A percentile compares a stretch with the other conserved stretches of the same genome.
Evolutionary conservation across 2,797 vertebrate genomes (phyloP).

Genomic region (Sebastes paucispinis): DNA sequence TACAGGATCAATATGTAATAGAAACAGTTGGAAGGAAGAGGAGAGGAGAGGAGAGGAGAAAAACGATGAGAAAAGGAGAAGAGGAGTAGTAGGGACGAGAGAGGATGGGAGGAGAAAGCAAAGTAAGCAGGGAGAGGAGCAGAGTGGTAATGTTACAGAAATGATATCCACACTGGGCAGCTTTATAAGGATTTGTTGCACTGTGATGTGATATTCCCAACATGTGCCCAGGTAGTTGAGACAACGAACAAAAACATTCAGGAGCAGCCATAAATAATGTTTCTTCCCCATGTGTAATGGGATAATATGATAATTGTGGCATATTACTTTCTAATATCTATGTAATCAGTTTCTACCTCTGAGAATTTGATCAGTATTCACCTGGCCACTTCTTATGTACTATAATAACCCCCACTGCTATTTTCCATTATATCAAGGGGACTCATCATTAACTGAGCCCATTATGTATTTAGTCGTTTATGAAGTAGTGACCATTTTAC

Average conservation of each 20-base stretch:
- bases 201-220: not conserved
- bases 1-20: conserved; percentile 61
- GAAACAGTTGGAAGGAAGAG: conserved; percentile 7
- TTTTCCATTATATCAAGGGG: not conserved
- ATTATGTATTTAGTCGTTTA: conserved; percentile 6
- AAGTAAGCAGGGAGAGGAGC: not conserved
- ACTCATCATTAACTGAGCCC: not conserved
- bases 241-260: not conserved
- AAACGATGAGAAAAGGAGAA: not conserved
- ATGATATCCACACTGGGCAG: conserved; percentile 1
- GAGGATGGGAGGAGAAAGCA: not conserved
- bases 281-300: not conserved
- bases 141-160: conserved; percentile 3
- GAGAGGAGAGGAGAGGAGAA: not conserved
- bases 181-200: not conserved
- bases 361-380: conserved; percentile 1
- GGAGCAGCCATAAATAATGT: not conserved
- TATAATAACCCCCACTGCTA: not conserved
- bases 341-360: conserved; percentile 17
- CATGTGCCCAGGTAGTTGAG: not conserved
- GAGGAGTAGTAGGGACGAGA: not conserved
- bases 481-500: not conserved
- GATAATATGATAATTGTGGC: conserved; percentile 1
- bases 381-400: not conserved
- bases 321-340: conserved; percentile 6